phyloP scores from a whole-genome alignment of 2,797 vertebrate species.

The Hypotaenidia okinawae region DNA sequence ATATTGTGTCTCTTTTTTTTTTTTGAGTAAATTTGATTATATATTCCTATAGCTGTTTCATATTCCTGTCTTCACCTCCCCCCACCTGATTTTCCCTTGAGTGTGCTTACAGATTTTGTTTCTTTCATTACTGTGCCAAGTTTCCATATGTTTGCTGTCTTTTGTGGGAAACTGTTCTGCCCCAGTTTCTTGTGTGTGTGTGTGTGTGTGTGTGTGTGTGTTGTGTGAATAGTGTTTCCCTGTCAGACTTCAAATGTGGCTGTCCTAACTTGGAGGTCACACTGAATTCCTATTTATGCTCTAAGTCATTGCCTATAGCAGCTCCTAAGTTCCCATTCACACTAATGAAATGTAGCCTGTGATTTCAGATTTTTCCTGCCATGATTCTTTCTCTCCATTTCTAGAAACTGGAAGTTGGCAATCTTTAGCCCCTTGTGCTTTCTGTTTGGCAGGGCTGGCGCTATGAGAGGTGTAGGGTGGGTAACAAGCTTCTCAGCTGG shows the following conservation, averaged over 20 bases:
- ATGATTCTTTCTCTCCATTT: not conserved
- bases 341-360: not conserved
- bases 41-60: not conserved
- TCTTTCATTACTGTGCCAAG: not conserved
- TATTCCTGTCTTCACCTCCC: not conserved
- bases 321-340: not conserved
- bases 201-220: not conserved
- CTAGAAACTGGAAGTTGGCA: not conserved
- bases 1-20: not conserved
- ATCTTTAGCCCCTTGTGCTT: not conserved
- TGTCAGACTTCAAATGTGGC: not conserved
- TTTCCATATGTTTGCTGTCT: conserved; percentile 45
- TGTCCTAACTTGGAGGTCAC: conserved; percentile 6
- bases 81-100: not conserved
- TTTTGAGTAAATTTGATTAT: not conserved
- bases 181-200: not conserved
- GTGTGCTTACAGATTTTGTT: conserved; percentile 27
- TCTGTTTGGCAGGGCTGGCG: not conserved
- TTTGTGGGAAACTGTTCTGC: conserved; percentile 34
- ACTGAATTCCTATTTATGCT: not conserved
- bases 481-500: not conserved
- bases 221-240: conserved; percentile 12
- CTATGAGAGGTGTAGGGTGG: not conserved
- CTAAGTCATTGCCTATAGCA: not conserved
- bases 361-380: not conserved